Percentiles rank a stretch among this genome's conserved stretches.
phyloP scores from a whole-genome alignment of 1,140 invertebrate genomes.

The Apocrypta bakeri region DNA sequence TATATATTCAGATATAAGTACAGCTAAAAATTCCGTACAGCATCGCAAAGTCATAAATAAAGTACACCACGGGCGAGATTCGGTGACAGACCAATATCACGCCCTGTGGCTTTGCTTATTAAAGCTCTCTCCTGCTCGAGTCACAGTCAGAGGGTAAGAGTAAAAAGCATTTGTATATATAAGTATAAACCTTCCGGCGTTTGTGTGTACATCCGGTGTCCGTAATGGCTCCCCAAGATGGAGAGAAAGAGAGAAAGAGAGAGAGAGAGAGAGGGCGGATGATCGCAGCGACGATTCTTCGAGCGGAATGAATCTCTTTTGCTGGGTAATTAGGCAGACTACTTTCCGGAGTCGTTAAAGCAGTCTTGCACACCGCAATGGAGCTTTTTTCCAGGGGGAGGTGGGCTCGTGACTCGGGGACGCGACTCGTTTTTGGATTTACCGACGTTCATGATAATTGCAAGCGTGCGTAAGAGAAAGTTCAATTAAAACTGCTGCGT shows the following conservation, averaged over 20 bases:
- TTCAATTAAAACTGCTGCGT: constrained; percentile 20
- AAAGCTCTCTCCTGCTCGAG: constrained; percentile 44
- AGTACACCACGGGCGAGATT: constrained; percentile 45
- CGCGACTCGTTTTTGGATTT: neutral
- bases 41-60: constrained; percentile 52
- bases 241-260: neutral
- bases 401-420: too few relatives aligned
- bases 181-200: neutral
- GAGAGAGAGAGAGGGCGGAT: constrained; percentile 41
- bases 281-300: constrained; percentile 55
- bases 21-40: neutral
- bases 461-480: constrained; percentile 9
- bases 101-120: constrained; percentile 66
- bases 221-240: neutral
- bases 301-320: constrained; percentile 68
- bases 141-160: neutral
- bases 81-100: constrained; percentile 67
- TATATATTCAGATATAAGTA: neutral
- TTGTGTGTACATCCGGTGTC: neutral
- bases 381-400: neutral
- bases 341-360: constrained; percentile 72
- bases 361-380: constrained; percentile 19
- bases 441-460: constrained; percentile 24
- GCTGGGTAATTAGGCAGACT: constrained; percentile 74
- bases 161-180: neutral